Evolutionary conservation across 2,888 invertebrate species (phyloP).

Genomic region (Parthenolecanium corni): DNA sequence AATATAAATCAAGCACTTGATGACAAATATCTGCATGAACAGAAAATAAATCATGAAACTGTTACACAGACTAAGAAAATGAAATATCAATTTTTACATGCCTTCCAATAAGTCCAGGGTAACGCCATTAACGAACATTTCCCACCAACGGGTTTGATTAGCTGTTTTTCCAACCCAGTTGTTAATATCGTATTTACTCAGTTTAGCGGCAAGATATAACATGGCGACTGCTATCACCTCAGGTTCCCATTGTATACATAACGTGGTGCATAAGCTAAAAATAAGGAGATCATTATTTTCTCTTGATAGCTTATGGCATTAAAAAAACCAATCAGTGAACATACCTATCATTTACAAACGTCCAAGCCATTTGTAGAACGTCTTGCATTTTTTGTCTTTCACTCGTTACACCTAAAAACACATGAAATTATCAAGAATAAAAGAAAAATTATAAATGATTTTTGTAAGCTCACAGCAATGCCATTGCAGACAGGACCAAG

Average conservation of each 20-base stretch:
- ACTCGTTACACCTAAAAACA: conserved; percentile 42
- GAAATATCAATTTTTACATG: conserved; percentile 33
- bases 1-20: conserved; percentile 85
- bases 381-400: conserved; percentile 87
- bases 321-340: not conserved
- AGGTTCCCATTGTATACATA: conserved; percentile 97
- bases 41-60: not conserved
- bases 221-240: conserved; percentile 95
- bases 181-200: conserved; percentile 86
- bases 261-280: conserved; percentile 77
- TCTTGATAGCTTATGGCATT: too few species aligned
- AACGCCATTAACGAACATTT: conserved; percentile 91
- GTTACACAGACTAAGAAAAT: not conserved
- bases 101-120: conserved; percentile 84
- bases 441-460: too few species aligned
- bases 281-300: not conserved
- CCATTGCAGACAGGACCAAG: not conserved
- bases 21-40: conserved; percentile 91
- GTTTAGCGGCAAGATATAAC: conserved; percentile 90
- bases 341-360: conserved; percentile 93
- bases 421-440: too few species aligned
- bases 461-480: not conserved
- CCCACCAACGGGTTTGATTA: conserved; percentile 89
- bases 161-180: conserved; percentile 77
- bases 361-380: conserved; percentile 99